Base-by-base conservation (phyloP, 2,888 invertebrate species). In the Myathropa florea region DNA sequence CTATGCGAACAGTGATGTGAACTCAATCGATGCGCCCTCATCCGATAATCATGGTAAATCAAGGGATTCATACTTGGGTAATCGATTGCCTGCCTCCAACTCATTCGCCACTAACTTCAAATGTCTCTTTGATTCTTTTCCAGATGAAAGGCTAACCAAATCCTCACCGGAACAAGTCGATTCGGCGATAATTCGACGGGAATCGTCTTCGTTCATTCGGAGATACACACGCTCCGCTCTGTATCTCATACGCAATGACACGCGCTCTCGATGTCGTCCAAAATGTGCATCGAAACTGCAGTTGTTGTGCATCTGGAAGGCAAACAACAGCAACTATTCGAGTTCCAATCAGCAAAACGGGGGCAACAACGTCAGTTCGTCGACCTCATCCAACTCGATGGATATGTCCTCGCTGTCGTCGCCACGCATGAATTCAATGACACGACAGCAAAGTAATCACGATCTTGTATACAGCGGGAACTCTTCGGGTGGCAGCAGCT, bases 211-310 rank as follows among this genome's bases (percentile, higher is more conserved):
- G 39, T 39, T 85, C 14, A 46, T 75, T 12, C 93, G 90, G 93
- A 94, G 93, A 72, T 95, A 95, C 93, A 94, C 95, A 30, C 93
- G 95, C 92, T 96, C 96, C 68, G 94, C 96, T 91, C 94, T 98
- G 89, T 93, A 97, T 92, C 94, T 95, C 60, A 94, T 97, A 89
- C 95, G 96, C 78, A 94, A 95, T 90, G 95, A 95, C 89, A 95
- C 96, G 83, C 93, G 95, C 88, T 95, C 97, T 63, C 95, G 95
- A 91, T 94, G 93, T 83, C 95, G 95, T 90, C 96, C 97, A n/a
- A 95, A 95, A 89, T 95, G 95, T 92, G 92, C 95, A 88, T 94
- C 95, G 88, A 90, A 89, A n/a, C 84, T 92, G 18, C 90, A 91
- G 33, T 86, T 89, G 4, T 88, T 92, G 61, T 89, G 90, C 68